Percentiles rank a stretch among this genome's conserved stretches.
Evolutionary conservation across 1,140 invertebrate genomes (phyloP).

Genomic region (Tribolium castaneum): DNA sequence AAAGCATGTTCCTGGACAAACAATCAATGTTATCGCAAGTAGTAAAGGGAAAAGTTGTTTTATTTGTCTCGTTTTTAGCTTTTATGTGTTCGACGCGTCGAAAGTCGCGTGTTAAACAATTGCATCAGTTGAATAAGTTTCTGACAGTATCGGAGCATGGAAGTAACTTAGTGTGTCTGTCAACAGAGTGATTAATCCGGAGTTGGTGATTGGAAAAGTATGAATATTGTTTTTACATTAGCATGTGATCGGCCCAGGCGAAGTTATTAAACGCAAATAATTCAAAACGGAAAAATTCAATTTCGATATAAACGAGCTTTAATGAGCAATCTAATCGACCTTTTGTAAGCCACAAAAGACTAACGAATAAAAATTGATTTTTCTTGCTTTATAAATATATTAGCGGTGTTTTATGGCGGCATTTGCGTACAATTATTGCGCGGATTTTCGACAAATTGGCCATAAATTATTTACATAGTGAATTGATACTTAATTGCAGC

Average conservation of each 20-base stretch:
- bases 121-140: neutral
- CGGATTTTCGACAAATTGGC: slow-evolving; percentile 42
- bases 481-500: slow-evolving; percentile 46
- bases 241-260: neutral
- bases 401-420: neutral
- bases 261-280: slow-evolving; percentile 20
- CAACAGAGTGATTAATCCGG: neutral
- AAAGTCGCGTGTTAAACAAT: neutral
- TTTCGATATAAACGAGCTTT: slow-evolving; percentile 27
- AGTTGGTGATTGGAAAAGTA: neutral
- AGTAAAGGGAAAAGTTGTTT: neutral
- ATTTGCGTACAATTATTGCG: slow-evolving; percentile 18
- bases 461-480: slow-evolving; percentile 46
- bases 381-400: slow-evolving; percentile 7
- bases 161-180: neutral
- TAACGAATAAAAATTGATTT: slow-evolving; percentile 25
- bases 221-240: slow-evolving; percentile 8
- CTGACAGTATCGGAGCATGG: neutral
- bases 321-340: slow-evolving; percentile 27
- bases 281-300: slow-evolving; percentile 33
- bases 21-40: slow-evolving; percentile 9
- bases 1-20: neutral
- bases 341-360: slow-evolving; percentile 27
- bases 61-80: neutral
- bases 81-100: neutral